Evolutionary conservation across 2,113 vertebrate species (phyloP), one percentile per base, ranked within the genome.

Genomic region (Otus sunia): DNA sequence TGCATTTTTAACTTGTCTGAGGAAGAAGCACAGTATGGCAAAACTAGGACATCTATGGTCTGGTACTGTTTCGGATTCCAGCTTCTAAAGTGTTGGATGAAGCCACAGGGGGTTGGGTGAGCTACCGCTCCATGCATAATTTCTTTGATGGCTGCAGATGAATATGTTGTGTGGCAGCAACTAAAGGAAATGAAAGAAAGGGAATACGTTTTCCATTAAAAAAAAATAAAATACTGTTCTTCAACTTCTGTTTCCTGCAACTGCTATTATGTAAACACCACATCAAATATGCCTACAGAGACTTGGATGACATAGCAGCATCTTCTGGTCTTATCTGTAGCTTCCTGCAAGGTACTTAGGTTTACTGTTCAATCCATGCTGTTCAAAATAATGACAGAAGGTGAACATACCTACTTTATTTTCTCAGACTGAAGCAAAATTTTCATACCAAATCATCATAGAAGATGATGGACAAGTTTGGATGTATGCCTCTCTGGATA

Each of bases 61-160:
- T 76, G 73, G 74, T 90, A 82, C 32, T 30, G 59, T 67, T 66
- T 56, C 5, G 45, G 49, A 87, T 88, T 30, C 22, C 34, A 62
- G 73, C 72, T 92, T 75, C 50, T 69, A 41, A 91, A 83, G 89
- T 86, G 85, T 82, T 1, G 2, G 76, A 78, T 94, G 88, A 90
- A 95, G 86, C 89, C 92, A 90, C 95, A 80, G 82, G 86, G 90
- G 88, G 56, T 93, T 98, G 97, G 96, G 91, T 96, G 97, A 96
- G 90, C 69, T 86, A 15, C 87, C 1, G 63, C 49, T 93, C 90
- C 56, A 49, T 95, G 95, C 85, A 91, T 95, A 83, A 96, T 97
- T 95, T 94, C 86, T 96, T 94, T 91, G 94, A 94, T 97, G 86
- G 94, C 86, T 95, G 78, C 63, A 86, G 94, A 93, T 90, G 92